These are phyloP conservation scores for Phenganax stokvisi DNA, from an alignment of 92 coral and sea anemone species.

Conservation along the genomic window DNA sequence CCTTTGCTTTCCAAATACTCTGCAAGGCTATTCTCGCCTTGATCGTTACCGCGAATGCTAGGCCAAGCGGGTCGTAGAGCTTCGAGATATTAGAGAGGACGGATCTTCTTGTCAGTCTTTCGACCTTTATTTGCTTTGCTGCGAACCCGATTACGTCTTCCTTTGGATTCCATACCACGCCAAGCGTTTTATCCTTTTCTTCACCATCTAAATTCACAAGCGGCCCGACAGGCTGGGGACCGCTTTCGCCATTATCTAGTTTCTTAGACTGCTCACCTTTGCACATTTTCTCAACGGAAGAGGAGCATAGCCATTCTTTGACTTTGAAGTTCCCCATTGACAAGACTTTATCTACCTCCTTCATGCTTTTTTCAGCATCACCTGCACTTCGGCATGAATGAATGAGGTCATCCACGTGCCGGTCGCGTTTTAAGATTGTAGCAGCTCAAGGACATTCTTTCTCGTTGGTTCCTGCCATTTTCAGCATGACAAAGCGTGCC, in stretches of 20 bases:
- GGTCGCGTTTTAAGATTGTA: neutral
- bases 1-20: constrained; percentile 39
- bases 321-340: constrained; percentile 45
- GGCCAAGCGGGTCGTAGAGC: constrained; percentile 48
- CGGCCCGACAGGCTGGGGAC: neutral
- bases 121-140: constrained; percentile 33
- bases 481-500: constrained; percentile 49
- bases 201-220: constrained; percentile 48
- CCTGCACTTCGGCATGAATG: constrained; percentile 21
- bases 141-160: constrained; percentile 32
- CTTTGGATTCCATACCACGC: constrained; percentile 45
- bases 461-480: constrained; percentile 43
- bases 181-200: constrained; percentile 35
- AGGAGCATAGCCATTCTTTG: constrained; percentile 36
- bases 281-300: neutral
- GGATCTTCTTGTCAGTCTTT: constrained; percentile 40
- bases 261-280: neutral
- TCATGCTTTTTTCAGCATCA: constrained; percentile 11
- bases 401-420: constrained; percentile 37
- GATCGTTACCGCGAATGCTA: constrained; percentile 48
- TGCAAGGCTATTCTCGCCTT: constrained; percentile 47
- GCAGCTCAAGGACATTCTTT: constrained; percentile 23
- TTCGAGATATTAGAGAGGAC: constrained; percentile 45
- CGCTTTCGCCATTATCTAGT: neutral
- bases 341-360: constrained; percentile 44